Percentiles rank a stretch among this genome's conserved stretches.
Evolutionary conservation across 2,888 invertebrate genomes (phyloP).

Genomic region (Caenorhabditis becei): DNA sequence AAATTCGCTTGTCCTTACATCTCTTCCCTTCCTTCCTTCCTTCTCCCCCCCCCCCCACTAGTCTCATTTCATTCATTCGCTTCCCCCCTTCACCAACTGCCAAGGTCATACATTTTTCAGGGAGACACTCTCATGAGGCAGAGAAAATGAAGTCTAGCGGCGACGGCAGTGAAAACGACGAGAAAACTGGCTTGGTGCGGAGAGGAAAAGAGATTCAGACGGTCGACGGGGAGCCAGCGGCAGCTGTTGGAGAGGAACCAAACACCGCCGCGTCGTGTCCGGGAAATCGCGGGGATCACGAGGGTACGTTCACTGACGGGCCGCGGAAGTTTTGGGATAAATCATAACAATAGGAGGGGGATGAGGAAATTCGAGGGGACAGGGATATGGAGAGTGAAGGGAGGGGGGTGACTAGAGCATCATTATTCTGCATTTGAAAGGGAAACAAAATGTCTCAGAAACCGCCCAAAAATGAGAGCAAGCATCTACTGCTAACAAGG

Average conservation of each 20-base stretch:
- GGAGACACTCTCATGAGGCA: slow-evolving; percentile 14
- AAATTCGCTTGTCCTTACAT: slow-evolving; percentile 15
- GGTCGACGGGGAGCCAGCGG: not conserved
- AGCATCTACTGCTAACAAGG: too few species aligned
- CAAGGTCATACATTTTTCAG: slow-evolving; percentile 53
- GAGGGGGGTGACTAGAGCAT: too few species aligned
- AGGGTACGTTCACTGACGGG: slow-evolving; percentile 36
- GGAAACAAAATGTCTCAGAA: too few species aligned
- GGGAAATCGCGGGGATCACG: slow-evolving; percentile 2
- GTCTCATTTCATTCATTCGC: slow-evolving; percentile 4
- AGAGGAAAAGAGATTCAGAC: not conserved
- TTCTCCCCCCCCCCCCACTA: not conserved
- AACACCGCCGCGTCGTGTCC: not conserved
- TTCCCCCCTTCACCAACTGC: slow-evolving; percentile 4
- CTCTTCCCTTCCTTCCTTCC: slow-evolving; percentile 7
- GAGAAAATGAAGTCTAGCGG: slow-evolving; percentile 6
- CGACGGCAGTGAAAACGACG: slow-evolving; percentile 4
- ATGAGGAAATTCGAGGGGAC: slow-evolving; percentile 1
- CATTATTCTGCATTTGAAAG: too few species aligned
- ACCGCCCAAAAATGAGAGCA: too few species aligned
- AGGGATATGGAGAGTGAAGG: not conserved
- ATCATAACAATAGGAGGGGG: not conserved
- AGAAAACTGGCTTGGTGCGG: not conserved
- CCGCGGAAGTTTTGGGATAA: too few species aligned
- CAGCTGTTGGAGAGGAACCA: not conserved